These are phyloP conservation scores for Pseudobourletiella spinata DNA, from an alignment of 1,140 invertebrate species.

Conservation along the genomic window DNA sequence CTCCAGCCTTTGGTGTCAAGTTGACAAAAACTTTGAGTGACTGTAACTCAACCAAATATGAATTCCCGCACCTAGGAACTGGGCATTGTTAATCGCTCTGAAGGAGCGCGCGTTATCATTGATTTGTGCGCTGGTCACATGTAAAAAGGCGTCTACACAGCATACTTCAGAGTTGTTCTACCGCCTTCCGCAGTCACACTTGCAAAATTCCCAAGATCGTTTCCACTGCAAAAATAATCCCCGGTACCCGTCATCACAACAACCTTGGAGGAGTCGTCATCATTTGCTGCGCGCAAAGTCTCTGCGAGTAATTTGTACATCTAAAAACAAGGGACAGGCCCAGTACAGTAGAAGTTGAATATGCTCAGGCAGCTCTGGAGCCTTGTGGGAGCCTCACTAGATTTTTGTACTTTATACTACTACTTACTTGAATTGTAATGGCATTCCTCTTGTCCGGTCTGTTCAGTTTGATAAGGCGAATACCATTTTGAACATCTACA, in stretches of 20 bases:
- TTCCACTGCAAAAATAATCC: constrained; percentile 54
- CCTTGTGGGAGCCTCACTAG: not conserved
- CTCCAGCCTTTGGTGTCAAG: no score
- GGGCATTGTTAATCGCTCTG: no score
- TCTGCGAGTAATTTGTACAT: constrained; percentile 47
- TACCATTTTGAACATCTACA: constrained; percentile 39
- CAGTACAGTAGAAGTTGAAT: constrained; percentile 7
- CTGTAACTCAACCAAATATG: no score
- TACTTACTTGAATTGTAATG: constrained; percentile 43
- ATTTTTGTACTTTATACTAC: not conserved
- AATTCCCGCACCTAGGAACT: no score
- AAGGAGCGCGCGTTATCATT: no score
- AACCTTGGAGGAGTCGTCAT: constrained; percentile 43
- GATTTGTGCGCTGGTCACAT: no score
- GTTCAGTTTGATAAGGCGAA: constrained; percentile 45
- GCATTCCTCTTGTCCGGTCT: constrained; percentile 51
- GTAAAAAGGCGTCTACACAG: not conserved
- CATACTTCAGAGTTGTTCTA: constrained; percentile 17
- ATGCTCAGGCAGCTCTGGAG: not conserved
- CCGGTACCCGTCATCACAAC: constrained; percentile 49
- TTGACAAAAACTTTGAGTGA: no score
- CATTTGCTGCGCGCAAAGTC: constrained; percentile 44
- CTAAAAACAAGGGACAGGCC: constrained; percentile 35
- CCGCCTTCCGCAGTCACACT: constrained; percentile 37
- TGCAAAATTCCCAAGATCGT: constrained; percentile 52